Evolutionary conservation across 2,888 invertebrate genomes (phyloP), one percentile per base, ranked within the genome.

Genomic region (Coecobrya sp.): DNA sequence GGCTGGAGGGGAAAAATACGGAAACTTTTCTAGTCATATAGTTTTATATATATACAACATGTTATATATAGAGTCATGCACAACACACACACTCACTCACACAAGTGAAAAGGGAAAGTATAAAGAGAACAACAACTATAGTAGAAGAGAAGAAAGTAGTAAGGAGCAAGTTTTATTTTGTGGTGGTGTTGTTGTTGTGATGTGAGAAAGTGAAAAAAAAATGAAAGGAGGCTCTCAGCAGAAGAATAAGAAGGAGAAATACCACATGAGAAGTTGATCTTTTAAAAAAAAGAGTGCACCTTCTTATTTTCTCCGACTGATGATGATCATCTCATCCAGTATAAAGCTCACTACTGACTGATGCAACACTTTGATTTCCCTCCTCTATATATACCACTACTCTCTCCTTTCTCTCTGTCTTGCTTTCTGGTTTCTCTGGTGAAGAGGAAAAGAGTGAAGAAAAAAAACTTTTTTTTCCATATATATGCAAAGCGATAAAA

Each of bases 311-410:
- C 22, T 19, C 19, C 7, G 19, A 2, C 59, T 13, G 49, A 3
- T 68, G 68, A 19, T 68, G 30, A n/a, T 59, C 19, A 27, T 68
- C 30, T 36, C 13, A 68, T 45, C 45, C 22, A 22, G 49, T 22
- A 76, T 25, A 49, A 45, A 5, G 30, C 68, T 68, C 68, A 30
- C 68, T 30, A 68, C 68, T 30, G 68, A 68, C 68, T 76, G 76
- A 76, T 76, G 76, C 45, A 76, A 76, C 76, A 45, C 49, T 76
- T 76, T 76, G 76, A 76, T 76, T 76, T 76, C 76, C 45, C 0
- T 76, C 76, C 25, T 45, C 22, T 76, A 25, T 49, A 49, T 76
- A 49, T 49, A 76, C 49, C 10, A 36, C 70, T 27, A 7, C 36
- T 36, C 36, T 73, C 27, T 27, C 27, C 13, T 5, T 68, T 30